Conservation (phyloP, 2,113 vertebrate species). For the Poeciliopsis turrubarensis region DNA sequence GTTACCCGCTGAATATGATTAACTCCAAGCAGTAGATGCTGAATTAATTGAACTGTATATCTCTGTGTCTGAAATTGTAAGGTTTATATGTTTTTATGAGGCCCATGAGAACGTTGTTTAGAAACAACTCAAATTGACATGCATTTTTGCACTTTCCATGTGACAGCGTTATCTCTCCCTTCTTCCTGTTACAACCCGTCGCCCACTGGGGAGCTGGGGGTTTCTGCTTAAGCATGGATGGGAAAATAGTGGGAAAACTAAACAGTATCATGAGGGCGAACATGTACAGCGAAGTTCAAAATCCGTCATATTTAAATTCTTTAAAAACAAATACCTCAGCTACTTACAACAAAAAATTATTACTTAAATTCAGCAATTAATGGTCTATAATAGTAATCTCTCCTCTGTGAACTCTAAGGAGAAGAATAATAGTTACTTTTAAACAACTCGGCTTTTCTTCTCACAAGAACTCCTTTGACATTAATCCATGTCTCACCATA, state of each 20-base stretch:
- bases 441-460: slow-evolving; percentile 9
- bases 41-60: not conserved
- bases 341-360: not conserved
- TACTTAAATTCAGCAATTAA: not conserved
- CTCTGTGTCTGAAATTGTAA: not conserved
- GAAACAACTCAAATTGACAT: not conserved
- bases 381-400: not conserved
- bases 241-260: too few relatives aligned
- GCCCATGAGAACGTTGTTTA: not conserved
- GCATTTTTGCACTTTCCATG: not conserved
- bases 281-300: too few relatives aligned
- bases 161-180: too few relatives aligned
- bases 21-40: not conserved
- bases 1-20: not conserved
- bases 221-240: too few relatives aligned
- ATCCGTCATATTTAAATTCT: too few relatives aligned
- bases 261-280: too few relatives aligned
- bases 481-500: slow-evolving; percentile 16
- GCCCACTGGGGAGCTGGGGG: too few relatives aligned
- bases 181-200: too few relatives aligned
- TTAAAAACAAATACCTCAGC: too few relatives aligned
- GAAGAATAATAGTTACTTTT: not conserved
- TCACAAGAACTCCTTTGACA: not conserved
- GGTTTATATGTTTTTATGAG: not conserved
- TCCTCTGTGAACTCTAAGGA: not conserved